Evolutionary conservation across 2,797 vertebrate species (phyloP), one percentile per base, ranked within the genome.

Genomic region (Acropternis orthonyx): DNA sequence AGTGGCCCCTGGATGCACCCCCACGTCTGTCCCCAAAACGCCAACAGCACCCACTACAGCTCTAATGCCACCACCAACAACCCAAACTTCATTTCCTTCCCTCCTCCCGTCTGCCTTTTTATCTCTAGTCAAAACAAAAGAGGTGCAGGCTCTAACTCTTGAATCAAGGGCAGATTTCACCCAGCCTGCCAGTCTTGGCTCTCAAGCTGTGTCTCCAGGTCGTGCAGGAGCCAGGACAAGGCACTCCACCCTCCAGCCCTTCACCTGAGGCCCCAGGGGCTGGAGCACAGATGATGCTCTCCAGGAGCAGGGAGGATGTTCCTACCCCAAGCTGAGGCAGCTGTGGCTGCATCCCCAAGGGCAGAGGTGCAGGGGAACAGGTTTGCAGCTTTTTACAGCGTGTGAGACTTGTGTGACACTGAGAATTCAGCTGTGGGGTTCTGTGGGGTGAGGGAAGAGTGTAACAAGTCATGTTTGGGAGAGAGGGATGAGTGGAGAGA

Each of bases 251-350:
- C 37, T 30, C 32, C 84, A 78, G 26, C 3, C 49, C 58, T 46
- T 39, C 0, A 3, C 4, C 41, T 3, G 4, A 58, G 52, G 17
- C 2, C 21, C 6, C 0, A 0, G 21, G 26, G 51, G 17, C 19
- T 65, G 58, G 24, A 65, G 41, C 20, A 7, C 37, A 51, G 54
- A 21, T 19, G 76, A 78, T 67, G 62, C 37, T 90, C 48, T 69
- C 36, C 69, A 28, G 0, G 7, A 89, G 17, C 73, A 52, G 18
- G 9, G 30, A 30, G 4, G 74, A 56, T 79, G 36, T 24, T 92
- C 65, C 58, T 71, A 16, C 52, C 6, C 48, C 1, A 0, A 3
- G 15, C 48, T 1, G 1, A 21, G 28, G 9, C 13, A 17, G 20
- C 76, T 73, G 48, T 23, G 62, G 12, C 32, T 44, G 52, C 48